A percentile compares a stretch with the other conserved stretches of the same genome.
Evolutionary conservation across 2,888 invertebrate species (phyloP).

Genomic region (Drosophila mimetica): DNA sequence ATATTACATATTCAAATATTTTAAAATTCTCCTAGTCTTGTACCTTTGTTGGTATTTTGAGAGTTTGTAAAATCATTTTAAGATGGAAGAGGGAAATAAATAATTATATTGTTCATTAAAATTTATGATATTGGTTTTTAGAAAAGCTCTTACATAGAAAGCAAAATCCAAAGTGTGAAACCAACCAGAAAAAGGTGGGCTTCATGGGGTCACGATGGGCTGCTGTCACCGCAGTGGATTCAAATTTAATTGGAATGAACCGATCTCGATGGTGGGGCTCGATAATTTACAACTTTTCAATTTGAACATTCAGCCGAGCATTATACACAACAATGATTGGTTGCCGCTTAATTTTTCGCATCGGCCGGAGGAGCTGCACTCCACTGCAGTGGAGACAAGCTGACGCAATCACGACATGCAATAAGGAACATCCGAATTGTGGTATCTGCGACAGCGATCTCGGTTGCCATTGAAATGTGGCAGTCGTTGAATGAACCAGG

Average conservation of each 20-base stretch:
- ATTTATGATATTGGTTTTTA: not conserved
- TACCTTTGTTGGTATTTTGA: not conserved
- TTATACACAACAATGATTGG: conserved; percentile 79
- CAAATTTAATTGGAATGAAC: conserved; percentile 84
- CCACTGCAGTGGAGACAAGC: conserved; percentile 69
- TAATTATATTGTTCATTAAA: too few relatives aligned
- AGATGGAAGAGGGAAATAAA: too few relatives aligned
- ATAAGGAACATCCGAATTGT: conserved; percentile 74
- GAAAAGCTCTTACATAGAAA: not conserved
- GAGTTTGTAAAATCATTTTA: not conserved
- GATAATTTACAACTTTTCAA: conserved; percentile 77
- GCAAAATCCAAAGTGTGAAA: not conserved
- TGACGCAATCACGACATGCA: conserved; percentile 80
- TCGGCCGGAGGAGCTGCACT: conserved; percentile 48
- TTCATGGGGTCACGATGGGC: conserved; percentile 13
- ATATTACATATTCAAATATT: too few relatives aligned
- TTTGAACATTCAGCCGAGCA: conserved; percentile 71
- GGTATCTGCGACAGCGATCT: conserved; percentile 63
- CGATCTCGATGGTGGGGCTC: conserved; percentile 68
- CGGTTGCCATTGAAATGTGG: conserved; percentile 56
- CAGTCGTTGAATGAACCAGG: conserved; percentile 44
- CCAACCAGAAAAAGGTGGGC: not conserved
- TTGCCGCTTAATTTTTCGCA: conserved; percentile 81
- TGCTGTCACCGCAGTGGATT: conserved; percentile 78
- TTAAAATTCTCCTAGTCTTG: not conserved